Base-by-base conservation (phyloP, 2,797 vertebrate genomes). In the Scyliorhinus canicula region DNA sequence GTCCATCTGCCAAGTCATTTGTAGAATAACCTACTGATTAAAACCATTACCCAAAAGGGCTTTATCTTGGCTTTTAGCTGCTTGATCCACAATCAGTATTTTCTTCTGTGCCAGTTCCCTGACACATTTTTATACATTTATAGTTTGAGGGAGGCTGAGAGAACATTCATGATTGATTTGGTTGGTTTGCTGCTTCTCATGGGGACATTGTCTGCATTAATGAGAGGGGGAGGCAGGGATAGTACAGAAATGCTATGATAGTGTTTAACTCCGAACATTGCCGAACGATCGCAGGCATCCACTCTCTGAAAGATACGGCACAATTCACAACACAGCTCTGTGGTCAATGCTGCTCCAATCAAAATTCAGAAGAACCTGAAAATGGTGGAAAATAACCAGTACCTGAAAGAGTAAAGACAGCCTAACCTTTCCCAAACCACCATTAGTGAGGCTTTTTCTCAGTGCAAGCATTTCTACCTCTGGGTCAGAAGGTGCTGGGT, bases 101-200 rank as follows among this genome's bases (percentile, higher is more conserved):
- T 96, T 96, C 74, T 95, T 96, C 96, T 96, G 96, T 96, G 97
- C 95, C 0, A 84, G 77, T 95, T 35, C 95, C 74, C 96, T 97
- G 98, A 96, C 97, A 98, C 98, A 98, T 97, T 97, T 97, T 44
- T 96, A 97, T 96, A 98, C 97, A 98, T 98, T 98, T 98, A 98
- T 98, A 98, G 97, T 98, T n/a, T n/a, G n/a, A n/a, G n/a, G 98
- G 98, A 98, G 98, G 98, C 97, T 96, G 97, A 96, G 97, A 97
- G 95, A 95, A 91, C 57, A 60, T 91, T 31, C 35, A 44, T 31
- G 2, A 24, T 19, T n/a, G 35, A 95, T 50, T n/a, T 79, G 94
- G 91, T 55, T 79, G 63, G 79, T 69, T 57, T 86, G 60, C 44
- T 95, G 82, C 57, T 52, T 55, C 40, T 50, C 57, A 14, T 28